Conservation (phyloP, 2,797 vertebrate species). For the Oreochromis grahami region DNA sequence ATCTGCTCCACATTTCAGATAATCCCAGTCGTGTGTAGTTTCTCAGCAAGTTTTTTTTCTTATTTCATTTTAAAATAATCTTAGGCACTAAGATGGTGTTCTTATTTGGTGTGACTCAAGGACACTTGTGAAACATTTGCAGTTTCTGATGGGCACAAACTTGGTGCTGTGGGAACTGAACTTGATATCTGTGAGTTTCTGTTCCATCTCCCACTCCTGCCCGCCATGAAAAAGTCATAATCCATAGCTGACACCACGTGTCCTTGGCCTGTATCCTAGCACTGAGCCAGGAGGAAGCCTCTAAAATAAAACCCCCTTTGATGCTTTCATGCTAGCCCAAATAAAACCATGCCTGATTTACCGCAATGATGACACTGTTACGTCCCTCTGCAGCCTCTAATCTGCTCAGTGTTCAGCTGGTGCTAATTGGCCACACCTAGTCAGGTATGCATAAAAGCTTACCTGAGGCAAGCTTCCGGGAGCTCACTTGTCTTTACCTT, state of each 20-base stretch:
- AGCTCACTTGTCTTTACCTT: too few relatives aligned
- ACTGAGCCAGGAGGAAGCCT: constrained; percentile 25
- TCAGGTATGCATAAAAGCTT: too few relatives aligned
- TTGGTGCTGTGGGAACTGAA: constrained; percentile 5
- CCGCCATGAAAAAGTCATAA: constrained; percentile 16
- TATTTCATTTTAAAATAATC: not conserved
- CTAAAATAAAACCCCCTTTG: constrained; percentile 43
- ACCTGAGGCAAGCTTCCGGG: too few relatives aligned
- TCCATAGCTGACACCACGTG: constrained; percentile 9
- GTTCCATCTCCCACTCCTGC: constrained; percentile 8
- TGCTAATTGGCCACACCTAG: too few relatives aligned
- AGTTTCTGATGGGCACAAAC: not conserved
- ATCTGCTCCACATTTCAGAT: not conserved
- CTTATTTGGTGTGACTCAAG: not conserved
- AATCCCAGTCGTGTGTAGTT: not conserved
- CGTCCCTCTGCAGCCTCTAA: too few relatives aligned
- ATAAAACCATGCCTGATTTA: constrained; percentile 22
- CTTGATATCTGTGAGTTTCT: constrained; percentile 18
- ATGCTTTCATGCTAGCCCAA: constrained; percentile 25
- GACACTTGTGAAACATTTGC: constrained; percentile 2
- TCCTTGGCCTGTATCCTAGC: constrained; percentile 42
- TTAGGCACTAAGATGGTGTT: not conserved
- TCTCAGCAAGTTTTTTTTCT: not conserved
- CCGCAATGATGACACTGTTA: too few relatives aligned
- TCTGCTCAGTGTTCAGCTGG: too few relatives aligned